Conservation (phyloP, 2,888 invertebrate species). For the Melikaiella ostensackeni region DNA sequence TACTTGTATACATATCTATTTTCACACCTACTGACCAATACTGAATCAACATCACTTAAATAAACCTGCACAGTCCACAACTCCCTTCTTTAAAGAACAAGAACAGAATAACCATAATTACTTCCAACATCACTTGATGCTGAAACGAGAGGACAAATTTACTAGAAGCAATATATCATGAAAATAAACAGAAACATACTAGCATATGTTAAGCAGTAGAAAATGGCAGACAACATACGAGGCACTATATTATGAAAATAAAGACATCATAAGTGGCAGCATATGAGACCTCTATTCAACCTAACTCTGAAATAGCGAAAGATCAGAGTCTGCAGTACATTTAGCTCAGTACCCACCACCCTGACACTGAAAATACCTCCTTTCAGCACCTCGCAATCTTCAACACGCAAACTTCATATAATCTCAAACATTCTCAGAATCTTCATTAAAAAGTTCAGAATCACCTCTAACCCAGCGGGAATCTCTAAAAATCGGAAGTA, state of each 20-base stretch:
- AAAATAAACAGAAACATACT: slow-evolving; percentile 18
- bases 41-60: background rate
- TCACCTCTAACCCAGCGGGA: background rate
- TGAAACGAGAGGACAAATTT: slow-evolving; percentile 19
- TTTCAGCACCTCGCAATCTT: background rate
- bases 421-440: background rate
- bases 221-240: background rate
- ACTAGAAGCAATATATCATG: slow-evolving; percentile 12
- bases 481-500: background rate
- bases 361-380: slow-evolving; percentile 11
- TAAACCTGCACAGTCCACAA: background rate
- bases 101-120: slow-evolving; percentile 4
- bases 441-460: background rate
- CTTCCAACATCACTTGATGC: slow-evolving; percentile 7
- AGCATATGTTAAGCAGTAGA: slow-evolving; percentile 9
- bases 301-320: slow-evolving; percentile 3
- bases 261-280: slow-evolving; percentile 11
- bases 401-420: background rate
- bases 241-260: slow-evolving; percentile 20
- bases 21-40: background rate
- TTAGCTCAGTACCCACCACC: slow-evolving; percentile 5
- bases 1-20: background rate
- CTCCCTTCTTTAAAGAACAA: background rate
- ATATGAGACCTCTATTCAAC: slow-evolving; percentile 18
- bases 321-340: background rate